phyloP scores from a whole-genome alignment of 2,888 invertebrate genomes.

The Apodemia hepburni region DNA sequence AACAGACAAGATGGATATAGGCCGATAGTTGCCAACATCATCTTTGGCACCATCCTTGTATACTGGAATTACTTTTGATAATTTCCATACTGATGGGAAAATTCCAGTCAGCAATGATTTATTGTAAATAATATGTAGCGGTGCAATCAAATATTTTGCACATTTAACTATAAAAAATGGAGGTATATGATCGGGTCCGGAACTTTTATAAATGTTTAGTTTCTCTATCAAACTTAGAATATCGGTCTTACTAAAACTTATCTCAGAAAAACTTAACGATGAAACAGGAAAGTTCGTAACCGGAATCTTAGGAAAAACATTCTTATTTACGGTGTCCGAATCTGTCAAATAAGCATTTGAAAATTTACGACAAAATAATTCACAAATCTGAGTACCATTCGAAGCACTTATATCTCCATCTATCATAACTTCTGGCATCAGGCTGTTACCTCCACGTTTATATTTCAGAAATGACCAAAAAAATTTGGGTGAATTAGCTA shows the following conservation, averaged over 20 bases:
- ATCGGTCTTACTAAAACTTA: conserved; percentile 3
- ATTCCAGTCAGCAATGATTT: conserved; percentile 15
- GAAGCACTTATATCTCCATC: background rate
- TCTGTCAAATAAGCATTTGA: background rate
- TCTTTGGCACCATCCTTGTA: background rate
- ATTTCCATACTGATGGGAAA: conserved; percentile 17
- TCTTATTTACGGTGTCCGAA: background rate
- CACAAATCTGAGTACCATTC: background rate
- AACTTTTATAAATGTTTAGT: conserved; percentile 18
- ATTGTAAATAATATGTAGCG: conserved; percentile 18
- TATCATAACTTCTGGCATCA: background rate
- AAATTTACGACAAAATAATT: background rate
- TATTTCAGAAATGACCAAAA: background rate
- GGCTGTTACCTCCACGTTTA: background rate
- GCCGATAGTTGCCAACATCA: too few species aligned
- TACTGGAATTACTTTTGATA: conserved; percentile 8
- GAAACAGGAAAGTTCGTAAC: background rate
- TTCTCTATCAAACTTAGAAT: background rate
- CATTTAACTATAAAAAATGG: conserved; percentile 22
- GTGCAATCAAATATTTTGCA: conserved; percentile 14
- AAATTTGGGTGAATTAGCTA: background rate
- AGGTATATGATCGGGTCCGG: conserved; percentile 23
- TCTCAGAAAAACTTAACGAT: background rate
- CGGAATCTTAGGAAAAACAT: background rate
- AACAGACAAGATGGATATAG: too few species aligned